A percentile compares a stretch with the other conserved stretches of the same genome.
These are phyloP conservation scores for Acronicta psi DNA, from an alignment of 2,888 invertebrate species.

Conservation along the genomic window DNA sequence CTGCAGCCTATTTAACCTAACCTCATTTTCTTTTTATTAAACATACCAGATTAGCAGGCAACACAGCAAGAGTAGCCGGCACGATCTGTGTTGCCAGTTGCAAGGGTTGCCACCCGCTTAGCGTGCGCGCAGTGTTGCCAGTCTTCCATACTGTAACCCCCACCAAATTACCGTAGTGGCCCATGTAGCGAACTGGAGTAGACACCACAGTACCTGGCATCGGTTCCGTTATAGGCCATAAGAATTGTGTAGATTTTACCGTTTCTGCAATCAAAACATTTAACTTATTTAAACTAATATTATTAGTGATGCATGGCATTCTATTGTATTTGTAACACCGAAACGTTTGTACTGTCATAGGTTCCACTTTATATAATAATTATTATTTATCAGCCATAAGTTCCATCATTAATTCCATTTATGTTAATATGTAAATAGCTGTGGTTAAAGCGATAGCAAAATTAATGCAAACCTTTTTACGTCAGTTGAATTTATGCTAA, in stretches of 20 bases:
- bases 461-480: too few relatives aligned
- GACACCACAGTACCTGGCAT: slow-evolving; percentile 89
- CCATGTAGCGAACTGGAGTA: slow-evolving; percentile 90
- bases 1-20: too few relatives aligned
- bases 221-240: slow-evolving; percentile 90
- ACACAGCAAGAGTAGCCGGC: slow-evolving; percentile 94
- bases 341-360: too few relatives aligned
- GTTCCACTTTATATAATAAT: too few relatives aligned
- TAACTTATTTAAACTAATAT: too few relatives aligned
- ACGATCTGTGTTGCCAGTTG: slow-evolving; percentile 96
- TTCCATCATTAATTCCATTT: too few relatives aligned
- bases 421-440: too few relatives aligned
- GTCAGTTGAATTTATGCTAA: too few relatives aligned
- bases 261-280: slow-evolving; percentile 88
- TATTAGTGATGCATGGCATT: too few relatives aligned
- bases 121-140: slow-evolving; percentile 86
- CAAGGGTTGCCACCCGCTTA: slow-evolving; percentile 95
- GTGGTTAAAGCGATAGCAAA: too few relatives aligned
- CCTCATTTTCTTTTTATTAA: neutral
- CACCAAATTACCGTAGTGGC: slow-evolving; percentile 92
- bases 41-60: slow-evolving; percentile 90
- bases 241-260: slow-evolving; percentile 91
- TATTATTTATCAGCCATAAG: too few relatives aligned
- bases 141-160: slow-evolving; percentile 91
- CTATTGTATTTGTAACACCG: too few relatives aligned